Percentiles rank a stretch among this genome's conserved stretches.
Conservation (phyloP, 2,888 invertebrate genomes). For the Drosophila crucigera region DNA sequence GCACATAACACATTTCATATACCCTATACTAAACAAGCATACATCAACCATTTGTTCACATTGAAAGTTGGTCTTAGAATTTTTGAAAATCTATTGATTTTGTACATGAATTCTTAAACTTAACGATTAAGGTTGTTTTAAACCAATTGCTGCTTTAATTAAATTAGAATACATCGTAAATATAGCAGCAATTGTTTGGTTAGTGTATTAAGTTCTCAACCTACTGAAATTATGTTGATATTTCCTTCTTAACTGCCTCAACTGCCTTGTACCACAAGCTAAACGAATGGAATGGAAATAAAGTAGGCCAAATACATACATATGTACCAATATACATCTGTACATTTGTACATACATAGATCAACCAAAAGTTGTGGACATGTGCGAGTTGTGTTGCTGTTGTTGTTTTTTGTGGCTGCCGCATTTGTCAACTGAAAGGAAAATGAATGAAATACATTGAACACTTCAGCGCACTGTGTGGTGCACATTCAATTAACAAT, state of each 20-base stretch:
- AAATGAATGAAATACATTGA: slow-evolving; percentile 73
- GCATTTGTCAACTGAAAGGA: slow-evolving; percentile 81
- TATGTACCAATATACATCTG: slow-evolving; percentile 38
- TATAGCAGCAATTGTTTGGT: not conserved
- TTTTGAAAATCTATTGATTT: not conserved
- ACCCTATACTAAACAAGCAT: slow-evolving; percentile 17
- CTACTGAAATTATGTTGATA: not conserved
- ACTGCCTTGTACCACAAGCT: slow-evolving; percentile 51
- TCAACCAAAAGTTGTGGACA: slow-evolving; percentile 38
- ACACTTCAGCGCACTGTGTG: slow-evolving; percentile 32
- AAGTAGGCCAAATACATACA: slow-evolving; percentile 66
- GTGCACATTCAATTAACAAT: slow-evolving; percentile 44
- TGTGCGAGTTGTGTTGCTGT: slow-evolving; percentile 32
- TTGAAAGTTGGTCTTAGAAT: not conserved
- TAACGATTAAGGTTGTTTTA: not conserved
- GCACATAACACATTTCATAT: slow-evolving; percentile 36
- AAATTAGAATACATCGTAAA: not conserved
- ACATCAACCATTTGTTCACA: not conserved
- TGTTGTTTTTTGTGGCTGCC: slow-evolving; percentile 49
- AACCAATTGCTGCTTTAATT: too few species aligned
- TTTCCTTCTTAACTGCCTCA: slow-evolving; percentile 43
- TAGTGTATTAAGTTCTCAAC: slow-evolving; percentile 26
- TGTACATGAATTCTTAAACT: not conserved
- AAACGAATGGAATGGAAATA: slow-evolving; percentile 72
- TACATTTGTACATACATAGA: slow-evolving; percentile 42